Percentiles rank a stretch among this genome's conserved stretches.
Evolutionary conservation across 2,888 invertebrate genomes (phyloP).

Genomic region (Caprella mutica): DNA sequence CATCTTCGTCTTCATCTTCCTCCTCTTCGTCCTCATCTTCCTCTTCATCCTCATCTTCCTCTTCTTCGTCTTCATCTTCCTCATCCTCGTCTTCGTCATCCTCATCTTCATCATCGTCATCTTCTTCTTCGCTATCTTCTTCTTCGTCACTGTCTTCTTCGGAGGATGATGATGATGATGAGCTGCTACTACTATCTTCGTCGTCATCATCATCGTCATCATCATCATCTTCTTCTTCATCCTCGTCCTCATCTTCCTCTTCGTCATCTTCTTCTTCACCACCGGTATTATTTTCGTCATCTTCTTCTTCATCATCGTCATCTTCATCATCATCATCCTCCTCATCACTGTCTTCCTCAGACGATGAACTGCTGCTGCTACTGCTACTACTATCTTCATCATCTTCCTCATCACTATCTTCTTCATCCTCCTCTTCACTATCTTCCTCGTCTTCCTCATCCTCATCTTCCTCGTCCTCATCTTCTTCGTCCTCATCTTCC

Average conservation of each 20-base stretch:
- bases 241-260: constrained; percentile 8
- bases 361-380: neutral
- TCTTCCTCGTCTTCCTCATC: constrained; percentile 6
- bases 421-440: constrained; percentile 6
- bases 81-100: neutral
- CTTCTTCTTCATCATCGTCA: constrained; percentile 4
- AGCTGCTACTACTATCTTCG: neutral
- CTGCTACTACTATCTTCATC: neutral
- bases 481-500: constrained; percentile 9
- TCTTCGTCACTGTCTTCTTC: neutral
- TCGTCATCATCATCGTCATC: neutral
- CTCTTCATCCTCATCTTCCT: constrained; percentile 8
- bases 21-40: constrained; percentile 8
- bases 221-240: neutral
- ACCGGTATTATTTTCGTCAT: neutral
- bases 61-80: neutral
- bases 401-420: neutral
- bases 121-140: constrained; percentile 4
- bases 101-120: neutral
- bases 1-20: constrained; percentile 9
- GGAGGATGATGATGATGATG: constrained; percentile 1
- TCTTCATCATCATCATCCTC: constrained; percentile 10
- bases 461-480: neutral
- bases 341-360: neutral
- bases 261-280: constrained; percentile 10